Percentiles rank a stretch among this genome's conserved stretches.
phyloP scores from a whole-genome alignment of 2,113 vertebrate species.

The Charina bottae region DNA sequence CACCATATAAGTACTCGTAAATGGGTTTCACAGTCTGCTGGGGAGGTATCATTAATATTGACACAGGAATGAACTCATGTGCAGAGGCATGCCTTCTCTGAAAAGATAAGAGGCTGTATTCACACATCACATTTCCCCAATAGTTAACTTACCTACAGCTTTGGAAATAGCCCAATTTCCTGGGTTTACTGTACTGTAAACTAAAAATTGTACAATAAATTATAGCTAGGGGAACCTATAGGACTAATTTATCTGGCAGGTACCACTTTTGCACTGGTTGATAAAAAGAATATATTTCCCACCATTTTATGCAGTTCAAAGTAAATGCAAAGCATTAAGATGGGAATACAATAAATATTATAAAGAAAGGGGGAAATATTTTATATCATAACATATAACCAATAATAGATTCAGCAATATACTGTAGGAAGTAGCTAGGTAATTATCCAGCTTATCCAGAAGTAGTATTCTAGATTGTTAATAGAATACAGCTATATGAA shows the following conservation, averaged over 20 bases:
- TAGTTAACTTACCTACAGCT: neutral
- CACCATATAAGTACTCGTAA: neutral
- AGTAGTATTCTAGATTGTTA: slow-evolving; percentile 20
- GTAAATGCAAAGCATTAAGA: neutral
- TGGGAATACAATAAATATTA: neutral
- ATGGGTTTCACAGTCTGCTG: neutral
- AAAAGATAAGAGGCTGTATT: neutral
- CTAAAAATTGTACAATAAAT: neutral
- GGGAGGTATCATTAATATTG: neutral
- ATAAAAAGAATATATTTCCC: neutral
- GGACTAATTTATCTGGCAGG: neutral
- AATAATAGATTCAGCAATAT: neutral
- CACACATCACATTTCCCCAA: neutral
- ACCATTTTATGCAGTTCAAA: neutral
- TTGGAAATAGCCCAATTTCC: neutral
- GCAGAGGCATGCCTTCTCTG: neutral
- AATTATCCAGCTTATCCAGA: neutral
- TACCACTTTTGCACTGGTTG: neutral
- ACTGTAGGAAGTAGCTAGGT: neutral
- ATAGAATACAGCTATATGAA: neutral
- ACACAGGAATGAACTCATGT: neutral
- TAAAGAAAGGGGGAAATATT: neutral
- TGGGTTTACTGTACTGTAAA: neutral
- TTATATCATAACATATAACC: neutral
- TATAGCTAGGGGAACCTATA: neutral